Evolutionary conservation across 2,113 vertebrate species (phyloP).

Genomic region (Notechis scutatus): DNA sequence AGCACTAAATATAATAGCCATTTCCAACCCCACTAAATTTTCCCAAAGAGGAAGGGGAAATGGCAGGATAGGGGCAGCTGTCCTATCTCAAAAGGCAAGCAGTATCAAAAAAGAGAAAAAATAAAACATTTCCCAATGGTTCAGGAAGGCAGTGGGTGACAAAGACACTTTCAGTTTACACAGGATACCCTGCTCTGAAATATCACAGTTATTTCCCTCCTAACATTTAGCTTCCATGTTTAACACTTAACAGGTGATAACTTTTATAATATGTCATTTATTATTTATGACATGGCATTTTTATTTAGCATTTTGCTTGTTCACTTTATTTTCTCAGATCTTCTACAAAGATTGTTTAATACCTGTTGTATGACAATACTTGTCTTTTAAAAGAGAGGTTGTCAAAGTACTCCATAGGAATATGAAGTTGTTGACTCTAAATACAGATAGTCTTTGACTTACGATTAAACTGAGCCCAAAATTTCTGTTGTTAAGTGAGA

Average conservation of each 20-base stretch:
- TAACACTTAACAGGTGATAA: neutral
- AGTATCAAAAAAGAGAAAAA: neutral
- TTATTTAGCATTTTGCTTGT: neutral
- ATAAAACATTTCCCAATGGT: neutral
- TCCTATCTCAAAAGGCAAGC: neutral
- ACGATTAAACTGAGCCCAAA: neutral
- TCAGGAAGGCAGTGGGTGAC: neutral
- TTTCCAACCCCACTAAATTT: neutral
- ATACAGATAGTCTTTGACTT: neutral
- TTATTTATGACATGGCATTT: neutral
- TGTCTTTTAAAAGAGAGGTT: neutral
- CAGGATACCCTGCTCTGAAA: neutral
- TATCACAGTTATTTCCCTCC: neutral
- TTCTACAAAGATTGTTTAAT: neutral
- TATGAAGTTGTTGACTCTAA: neutral
- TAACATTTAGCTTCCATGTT: neutral
- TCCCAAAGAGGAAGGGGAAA: neutral
- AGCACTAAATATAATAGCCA: constrained; percentile 21
- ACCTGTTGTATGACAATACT: neutral
- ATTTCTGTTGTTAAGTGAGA: neutral
- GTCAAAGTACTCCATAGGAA: neutral
- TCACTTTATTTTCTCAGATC: neutral
- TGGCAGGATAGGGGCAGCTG: neutral
- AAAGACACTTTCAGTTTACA: neutral
- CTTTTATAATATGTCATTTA: neutral